Evolutionary conservation across 2,888 invertebrate species (phyloP).

Genomic region (Pasiphila rectangulata): DNA sequence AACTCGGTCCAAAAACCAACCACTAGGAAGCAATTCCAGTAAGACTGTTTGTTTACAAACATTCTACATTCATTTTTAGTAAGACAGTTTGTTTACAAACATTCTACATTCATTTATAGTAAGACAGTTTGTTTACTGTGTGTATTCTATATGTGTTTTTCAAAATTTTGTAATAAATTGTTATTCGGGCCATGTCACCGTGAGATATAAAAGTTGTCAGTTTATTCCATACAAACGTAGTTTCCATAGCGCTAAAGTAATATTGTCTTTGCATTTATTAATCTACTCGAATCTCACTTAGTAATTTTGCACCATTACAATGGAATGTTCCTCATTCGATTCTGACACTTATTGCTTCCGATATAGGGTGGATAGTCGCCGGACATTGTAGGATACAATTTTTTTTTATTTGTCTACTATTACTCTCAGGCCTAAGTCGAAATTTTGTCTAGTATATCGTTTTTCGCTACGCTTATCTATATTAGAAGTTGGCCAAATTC

Average conservation of each 20-base stretch:
- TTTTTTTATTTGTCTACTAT: neutral
- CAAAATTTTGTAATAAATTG: too few species aligned
- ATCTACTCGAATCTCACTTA: slow-evolving; percentile 31
- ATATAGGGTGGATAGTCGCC: slow-evolving; percentile 1
- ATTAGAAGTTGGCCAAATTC: too few species aligned
- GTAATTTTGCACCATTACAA: slow-evolving; percentile 32
- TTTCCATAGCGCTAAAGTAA: slow-evolving; percentile 9
- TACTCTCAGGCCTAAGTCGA: too few species aligned
- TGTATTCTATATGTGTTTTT: too few species aligned
- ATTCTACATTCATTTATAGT: neutral
- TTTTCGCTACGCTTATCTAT: too few species aligned
- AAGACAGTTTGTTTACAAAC: too few species aligned
- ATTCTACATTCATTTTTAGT: too few species aligned
- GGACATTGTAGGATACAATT: neutral
- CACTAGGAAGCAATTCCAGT: too few species aligned
- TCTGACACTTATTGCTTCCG: slow-evolving; percentile 21
- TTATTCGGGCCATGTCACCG: neutral
- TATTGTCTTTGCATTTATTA: slow-evolving; percentile 32
- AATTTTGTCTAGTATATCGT: too few species aligned
- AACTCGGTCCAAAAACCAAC: too few species aligned
- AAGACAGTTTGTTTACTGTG: too few species aligned
- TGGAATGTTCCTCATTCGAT: slow-evolving; percentile 30
- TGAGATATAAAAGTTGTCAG: neutral
- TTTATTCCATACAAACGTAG: slow-evolving; percentile 10
- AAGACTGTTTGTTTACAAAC: too few species aligned